phyloP scores from a whole-genome alignment of 1,140 invertebrate species.

The Akabosia matsudoensis region DNA sequence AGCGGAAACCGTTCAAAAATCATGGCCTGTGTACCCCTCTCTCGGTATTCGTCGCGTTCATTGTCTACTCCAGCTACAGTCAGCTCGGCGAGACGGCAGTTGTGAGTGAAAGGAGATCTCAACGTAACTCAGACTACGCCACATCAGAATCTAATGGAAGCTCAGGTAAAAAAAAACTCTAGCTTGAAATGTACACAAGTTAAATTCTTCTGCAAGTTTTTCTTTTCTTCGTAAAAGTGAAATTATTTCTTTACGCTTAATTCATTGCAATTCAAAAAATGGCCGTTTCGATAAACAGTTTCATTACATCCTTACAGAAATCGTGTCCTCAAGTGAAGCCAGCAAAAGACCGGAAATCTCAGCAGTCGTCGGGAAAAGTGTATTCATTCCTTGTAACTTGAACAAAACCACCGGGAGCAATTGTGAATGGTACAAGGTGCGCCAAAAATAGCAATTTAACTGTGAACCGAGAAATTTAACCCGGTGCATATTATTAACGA shows the following conservation, averaged over 20 bases:
- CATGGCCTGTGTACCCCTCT: neutral
- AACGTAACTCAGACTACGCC: neutral
- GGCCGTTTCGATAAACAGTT: neutral
- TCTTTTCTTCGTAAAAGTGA: no score
- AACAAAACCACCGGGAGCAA: neutral
- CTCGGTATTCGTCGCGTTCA: neutral
- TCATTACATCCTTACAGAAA: neutral
- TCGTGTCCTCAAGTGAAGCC: neutral
- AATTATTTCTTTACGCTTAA: no score
- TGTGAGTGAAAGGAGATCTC: neutral
- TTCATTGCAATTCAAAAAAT: no score
- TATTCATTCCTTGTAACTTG: neutral
- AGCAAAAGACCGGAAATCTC: constrained; percentile 5
- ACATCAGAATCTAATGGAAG: neutral
- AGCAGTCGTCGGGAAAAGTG: neutral
- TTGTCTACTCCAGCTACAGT: neutral
- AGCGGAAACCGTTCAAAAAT: neutral
- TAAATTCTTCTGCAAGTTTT: neutral
- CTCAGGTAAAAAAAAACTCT: no score
- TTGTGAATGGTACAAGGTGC: constrained; percentile 20
- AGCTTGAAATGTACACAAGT: neutral
- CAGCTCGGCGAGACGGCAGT: neutral
- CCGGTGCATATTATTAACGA: neutral
- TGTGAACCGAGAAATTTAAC: neutral
- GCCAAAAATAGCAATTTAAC: no score